Evolutionary conservation across 2,888 invertebrate species (phyloP).

Genomic region (Cheilosia urbana): DNA sequence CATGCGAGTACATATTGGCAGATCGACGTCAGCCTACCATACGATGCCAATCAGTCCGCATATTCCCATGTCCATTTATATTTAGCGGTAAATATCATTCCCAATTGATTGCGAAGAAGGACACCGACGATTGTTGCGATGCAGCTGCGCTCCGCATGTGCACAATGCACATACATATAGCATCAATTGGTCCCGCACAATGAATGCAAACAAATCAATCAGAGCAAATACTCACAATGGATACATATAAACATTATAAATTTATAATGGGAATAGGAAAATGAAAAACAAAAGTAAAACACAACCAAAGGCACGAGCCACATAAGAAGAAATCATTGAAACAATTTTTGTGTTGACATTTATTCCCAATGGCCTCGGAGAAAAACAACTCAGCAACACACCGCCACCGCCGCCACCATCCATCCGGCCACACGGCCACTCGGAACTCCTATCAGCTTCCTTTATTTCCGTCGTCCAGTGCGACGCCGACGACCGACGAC

Average conservation of each 20-base stretch:
- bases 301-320: neutral
- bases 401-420: slow-evolving; percentile 15
- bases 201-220: slow-evolving; percentile 75
- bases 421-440: slow-evolving; percentile 67
- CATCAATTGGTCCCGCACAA: slow-evolving; percentile 62
- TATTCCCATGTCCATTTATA: slow-evolving; percentile 26
- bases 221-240: slow-evolving; percentile 67
- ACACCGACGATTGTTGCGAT: slow-evolving; percentile 52
- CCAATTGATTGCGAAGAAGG: slow-evolving; percentile 38
- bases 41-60: slow-evolving; percentile 57
- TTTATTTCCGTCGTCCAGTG: slow-evolving; percentile 40
- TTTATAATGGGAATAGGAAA: slow-evolving; percentile 64
- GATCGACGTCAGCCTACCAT: slow-evolving; percentile 20
- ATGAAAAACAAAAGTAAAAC: slow-evolving; percentile 33
- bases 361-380: slow-evolving; percentile 68
- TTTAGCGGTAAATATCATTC: slow-evolving; percentile 31
- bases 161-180: neutral
- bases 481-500: slow-evolving; percentile 5
- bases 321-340: slow-evolving; percentile 67
- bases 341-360: slow-evolving; percentile 76
- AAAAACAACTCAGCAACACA: slow-evolving; percentile 24
- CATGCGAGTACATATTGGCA: slow-evolving; percentile 18
- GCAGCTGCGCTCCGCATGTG: slow-evolving; percentile 33
- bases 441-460: slow-evolving; percentile 67
- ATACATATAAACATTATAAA: slow-evolving; percentile 14